phyloP scores from a whole-genome alignment of 2,797 vertebrate genomes.

The Pseudochirops corinnae region DNA sequence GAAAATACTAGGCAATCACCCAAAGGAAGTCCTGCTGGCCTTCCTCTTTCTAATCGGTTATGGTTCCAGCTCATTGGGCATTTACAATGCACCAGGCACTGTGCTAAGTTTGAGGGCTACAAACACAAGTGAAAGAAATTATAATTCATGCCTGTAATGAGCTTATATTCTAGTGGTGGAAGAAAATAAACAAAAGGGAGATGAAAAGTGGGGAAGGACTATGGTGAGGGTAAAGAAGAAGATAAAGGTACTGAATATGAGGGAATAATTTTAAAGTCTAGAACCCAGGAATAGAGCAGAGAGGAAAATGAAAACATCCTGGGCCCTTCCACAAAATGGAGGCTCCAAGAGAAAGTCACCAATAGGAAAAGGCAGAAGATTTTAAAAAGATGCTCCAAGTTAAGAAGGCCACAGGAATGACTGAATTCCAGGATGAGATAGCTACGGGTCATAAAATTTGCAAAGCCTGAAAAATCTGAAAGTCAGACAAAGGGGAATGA shows the following conservation, averaged over 20 bases:
- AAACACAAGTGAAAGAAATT: not conserved
- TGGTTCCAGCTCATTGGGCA: not conserved
- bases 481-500: not conserved
- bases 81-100: not conserved
- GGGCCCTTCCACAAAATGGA: not conserved
- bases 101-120: not conserved
- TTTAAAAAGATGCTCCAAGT: not conserved
- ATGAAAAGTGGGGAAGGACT: not conserved
- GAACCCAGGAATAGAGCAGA: not conserved
- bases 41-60: not conserved
- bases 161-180: not conserved
- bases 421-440: not conserved
- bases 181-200: not conserved
- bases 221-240: not conserved
- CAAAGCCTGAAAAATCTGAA: not conserved
- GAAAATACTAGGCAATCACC: conserved; percentile 10
- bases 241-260: not conserved
- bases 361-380: not conserved
- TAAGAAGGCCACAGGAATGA: not conserved
- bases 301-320: not conserved
- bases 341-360: not conserved
- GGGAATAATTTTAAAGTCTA: not conserved
- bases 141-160: not conserved
- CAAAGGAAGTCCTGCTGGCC: not conserved
- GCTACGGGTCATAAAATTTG: not conserved